phyloP scores from a whole-genome alignment of 2,888 invertebrate species.

The Ichneumoninae sp. region DNA sequence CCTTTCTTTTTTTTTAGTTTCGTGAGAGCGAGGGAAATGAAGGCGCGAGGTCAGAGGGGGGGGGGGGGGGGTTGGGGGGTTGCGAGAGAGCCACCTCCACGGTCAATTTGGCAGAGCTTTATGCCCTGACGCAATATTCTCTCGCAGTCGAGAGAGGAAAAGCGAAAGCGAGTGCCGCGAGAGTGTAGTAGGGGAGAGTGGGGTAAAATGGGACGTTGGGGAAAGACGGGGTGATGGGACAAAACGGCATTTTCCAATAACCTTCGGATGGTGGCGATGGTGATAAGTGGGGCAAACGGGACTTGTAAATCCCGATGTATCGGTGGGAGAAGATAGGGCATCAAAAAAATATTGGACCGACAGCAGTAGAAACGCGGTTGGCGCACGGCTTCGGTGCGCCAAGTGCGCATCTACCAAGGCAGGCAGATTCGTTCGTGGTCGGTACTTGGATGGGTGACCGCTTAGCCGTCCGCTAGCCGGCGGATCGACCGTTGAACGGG shows the following conservation, averaged over 20 bases:
- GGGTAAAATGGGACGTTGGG: neutral
- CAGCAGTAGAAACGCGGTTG: too few species aligned
- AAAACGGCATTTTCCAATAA: neutral
- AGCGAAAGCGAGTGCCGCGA: constrained; percentile 50
- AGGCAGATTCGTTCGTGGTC: too few species aligned
- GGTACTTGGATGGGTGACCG: too few species aligned
- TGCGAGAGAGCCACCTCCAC: constrained; percentile 13
- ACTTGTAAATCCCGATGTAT: neutral
- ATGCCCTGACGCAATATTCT: constrained; percentile 66
- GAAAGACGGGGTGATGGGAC: neutral
- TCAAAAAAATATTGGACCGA: too few species aligned
- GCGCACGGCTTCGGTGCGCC: too few species aligned
- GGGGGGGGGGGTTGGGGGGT: neutral
- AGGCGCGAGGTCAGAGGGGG: constrained; percentile 6
- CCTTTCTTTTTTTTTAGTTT: neutral
- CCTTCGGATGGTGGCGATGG: neutral
- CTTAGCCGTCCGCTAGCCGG: too few species aligned
- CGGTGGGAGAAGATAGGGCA: neutral
- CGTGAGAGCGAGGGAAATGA: constrained; percentile 15
- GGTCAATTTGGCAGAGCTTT: constrained; percentile 71
- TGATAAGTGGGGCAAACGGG: neutral
- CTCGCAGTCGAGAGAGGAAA: constrained; percentile 57
- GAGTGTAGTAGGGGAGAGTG: neutral
- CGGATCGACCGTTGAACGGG: too few species aligned
- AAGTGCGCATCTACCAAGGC: too few species aligned